phyloP scores from a whole-genome alignment of 2,797 vertebrate species.

The Nasua narica region DNA sequence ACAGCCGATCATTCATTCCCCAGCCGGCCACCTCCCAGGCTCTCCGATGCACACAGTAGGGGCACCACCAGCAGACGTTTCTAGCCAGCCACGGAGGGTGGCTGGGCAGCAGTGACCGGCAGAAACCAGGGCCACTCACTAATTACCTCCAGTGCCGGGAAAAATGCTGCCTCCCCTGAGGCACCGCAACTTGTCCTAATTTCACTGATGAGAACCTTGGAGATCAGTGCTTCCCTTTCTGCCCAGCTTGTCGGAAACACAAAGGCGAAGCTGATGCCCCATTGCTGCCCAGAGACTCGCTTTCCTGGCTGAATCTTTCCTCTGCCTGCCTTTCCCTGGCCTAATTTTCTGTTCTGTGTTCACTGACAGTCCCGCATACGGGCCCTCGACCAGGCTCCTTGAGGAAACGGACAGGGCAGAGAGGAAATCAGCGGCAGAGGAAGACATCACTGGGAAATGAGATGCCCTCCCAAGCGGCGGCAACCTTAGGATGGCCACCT shows the following conservation, averaged over 20 bases:
- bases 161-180: neutral
- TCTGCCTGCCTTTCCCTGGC: neutral
- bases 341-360: neutral
- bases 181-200: neutral
- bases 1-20: accelerated
- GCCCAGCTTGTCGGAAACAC: neutral
- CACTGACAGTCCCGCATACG: neutral
- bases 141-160: neutral
- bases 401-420: neutral
- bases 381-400: neutral
- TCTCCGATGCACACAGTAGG: neutral
- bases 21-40: accelerated
- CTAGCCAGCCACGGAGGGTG: neutral
- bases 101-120: neutral
- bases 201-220: neutral
- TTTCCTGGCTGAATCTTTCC: neutral
- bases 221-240: neutral
- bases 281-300: neutral
- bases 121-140: neutral
- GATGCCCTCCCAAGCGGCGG: accelerated
- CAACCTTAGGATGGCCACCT: neutral
- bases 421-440: neutral
- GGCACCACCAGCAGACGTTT: neutral
- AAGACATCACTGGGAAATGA: neutral
- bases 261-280: neutral